These are phyloP conservation scores for Synanthedon formicaeformis DNA, from an alignment of 2,888 invertebrate genomes.

Conservation along the genomic window DNA sequence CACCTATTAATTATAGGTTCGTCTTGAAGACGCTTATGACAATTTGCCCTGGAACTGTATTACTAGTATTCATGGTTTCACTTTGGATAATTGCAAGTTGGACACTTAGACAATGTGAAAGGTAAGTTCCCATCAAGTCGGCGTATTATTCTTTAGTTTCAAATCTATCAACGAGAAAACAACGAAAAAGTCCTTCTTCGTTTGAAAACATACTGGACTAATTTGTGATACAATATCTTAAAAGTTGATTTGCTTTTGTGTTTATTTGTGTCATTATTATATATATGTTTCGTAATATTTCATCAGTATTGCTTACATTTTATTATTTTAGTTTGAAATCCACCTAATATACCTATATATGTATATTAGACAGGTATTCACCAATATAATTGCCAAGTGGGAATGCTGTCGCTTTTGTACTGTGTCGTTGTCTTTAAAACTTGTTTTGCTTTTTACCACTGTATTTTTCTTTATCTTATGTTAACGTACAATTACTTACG, in stretches of 20 bases:
- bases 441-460: constrained; percentile 51
- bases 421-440: constrained; percentile 57
- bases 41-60: constrained; percentile 97
- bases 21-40: constrained; percentile 99
- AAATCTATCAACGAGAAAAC: neutral
- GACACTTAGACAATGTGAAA: constrained; percentile 98
- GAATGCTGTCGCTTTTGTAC: constrained; percentile 63
- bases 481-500: constrained; percentile 27
- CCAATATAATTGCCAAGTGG: constrained; percentile 50
- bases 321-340: constrained; percentile 24
- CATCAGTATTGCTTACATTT: constrained; percentile 33
- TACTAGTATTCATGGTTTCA: constrained; percentile 99
- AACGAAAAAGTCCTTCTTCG: neutral
- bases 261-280: neutral
- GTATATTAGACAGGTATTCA: constrained; percentile 21
- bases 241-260: neutral
- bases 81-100: constrained; percentile 99
- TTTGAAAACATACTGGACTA: no score
- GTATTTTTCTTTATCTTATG: constrained; percentile 44
- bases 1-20: constrained; percentile 65
- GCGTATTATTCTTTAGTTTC: neutral
- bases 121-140: constrained; percentile 72
- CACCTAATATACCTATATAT: constrained; percentile 18
- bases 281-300: constrained; percentile 7
- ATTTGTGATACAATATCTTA: constrained; percentile 16